Evolutionary conservation across 2,888 invertebrate genomes (phyloP).

Genomic region (Auanema sp.): DNA sequence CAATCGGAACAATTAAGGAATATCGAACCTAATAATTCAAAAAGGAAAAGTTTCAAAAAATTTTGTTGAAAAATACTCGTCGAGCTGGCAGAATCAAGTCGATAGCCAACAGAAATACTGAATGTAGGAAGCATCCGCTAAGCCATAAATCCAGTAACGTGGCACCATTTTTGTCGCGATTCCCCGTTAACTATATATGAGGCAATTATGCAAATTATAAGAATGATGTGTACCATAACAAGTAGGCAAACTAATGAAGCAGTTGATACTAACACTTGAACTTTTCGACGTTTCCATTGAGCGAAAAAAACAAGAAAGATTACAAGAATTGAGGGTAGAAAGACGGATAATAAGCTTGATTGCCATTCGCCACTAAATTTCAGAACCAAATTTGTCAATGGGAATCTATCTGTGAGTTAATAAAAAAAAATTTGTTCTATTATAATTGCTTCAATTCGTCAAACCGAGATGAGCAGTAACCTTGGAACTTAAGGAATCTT

Average conservation of each 20-base stretch:
- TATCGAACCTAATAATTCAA: constrained; percentile 31
- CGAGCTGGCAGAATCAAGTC: constrained; percentile 45
- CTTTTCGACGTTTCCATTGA: constrained; percentile 60
- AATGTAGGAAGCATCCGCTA: constrained; percentile 53
- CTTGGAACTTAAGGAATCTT: constrained; percentile 29
- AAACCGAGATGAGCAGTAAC: constrained; percentile 17
- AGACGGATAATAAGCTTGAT: constrained; percentile 47
- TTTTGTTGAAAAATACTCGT: constrained; percentile 17
- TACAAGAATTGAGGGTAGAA: constrained; percentile 55
- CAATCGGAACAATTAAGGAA: constrained; percentile 44
- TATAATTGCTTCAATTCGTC: neutral
- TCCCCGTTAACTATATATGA: constrained; percentile 34
- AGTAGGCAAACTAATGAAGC: constrained; percentile 49
- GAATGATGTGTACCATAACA: constrained; percentile 39
- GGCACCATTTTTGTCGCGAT: constrained; percentile 36
- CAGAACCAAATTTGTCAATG: constrained; percentile 38
- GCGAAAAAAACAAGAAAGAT: constrained; percentile 53
- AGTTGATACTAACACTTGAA: constrained; percentile 53
- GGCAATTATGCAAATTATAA: neutral
- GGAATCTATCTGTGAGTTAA: constrained; percentile 42
- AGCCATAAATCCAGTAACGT: constrained; percentile 60
- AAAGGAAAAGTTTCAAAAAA: neutral
- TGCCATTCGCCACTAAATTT: constrained; percentile 48
- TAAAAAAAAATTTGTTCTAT: constrained; percentile 1
- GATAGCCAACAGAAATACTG: constrained; percentile 41